Base-by-base conservation (phyloP, 2,888 invertebrate species). In the Drosophila rubida region DNA sequence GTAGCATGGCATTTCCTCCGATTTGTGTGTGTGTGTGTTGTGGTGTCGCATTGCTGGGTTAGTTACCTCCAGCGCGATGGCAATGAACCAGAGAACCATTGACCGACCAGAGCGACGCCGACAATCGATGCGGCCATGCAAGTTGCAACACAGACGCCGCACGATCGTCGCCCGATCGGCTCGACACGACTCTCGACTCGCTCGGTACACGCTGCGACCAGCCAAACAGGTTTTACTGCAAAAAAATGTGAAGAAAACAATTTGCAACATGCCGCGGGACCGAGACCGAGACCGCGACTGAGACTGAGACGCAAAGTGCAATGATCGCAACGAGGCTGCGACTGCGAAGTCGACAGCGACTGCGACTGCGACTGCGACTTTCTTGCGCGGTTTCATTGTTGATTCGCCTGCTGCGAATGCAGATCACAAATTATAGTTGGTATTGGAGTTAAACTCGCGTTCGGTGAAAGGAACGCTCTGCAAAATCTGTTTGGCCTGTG, bases 21-120 rank as follows among this genome's bases (percentile, higher is more conserved):
- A 62, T 46, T 32, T 25, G 32, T 58, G 37, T 30, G 4, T 11
- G 30, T 32, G 30, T 32, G 32, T 69, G 61, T 66, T 75, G 87
- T 37, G 35, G 35, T 37, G 35, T 37, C 35, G 35, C 35, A 37
- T 37, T 37, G 35, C 35, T 84, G 87, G 91, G 91, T 91, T 91
- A 90, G 90, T 91, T 91, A 91, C 91, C 90, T 90, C 90, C 87
- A 88, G 89, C 83, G 87, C 86, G 90, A 91, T 92, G 91, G 91
- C 91, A 91, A 91, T 91, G 91, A 91, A 91, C 91, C 91, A 91
- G 91, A 91, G 91, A 91, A 91, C 91, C 91, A 91, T 90, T 91
- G 91, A 91, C 91, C 91, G 82, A 82, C 80, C 82, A 68, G 84
- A 75, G 86, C 14, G 42, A 32, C 39, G 45, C 22, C 70, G 46